Percentiles rank a stretch among this genome's conserved stretches.
phyloP scores from a whole-genome alignment of 1,140 invertebrate genomes.

The Diachasma alloeum region DNA sequence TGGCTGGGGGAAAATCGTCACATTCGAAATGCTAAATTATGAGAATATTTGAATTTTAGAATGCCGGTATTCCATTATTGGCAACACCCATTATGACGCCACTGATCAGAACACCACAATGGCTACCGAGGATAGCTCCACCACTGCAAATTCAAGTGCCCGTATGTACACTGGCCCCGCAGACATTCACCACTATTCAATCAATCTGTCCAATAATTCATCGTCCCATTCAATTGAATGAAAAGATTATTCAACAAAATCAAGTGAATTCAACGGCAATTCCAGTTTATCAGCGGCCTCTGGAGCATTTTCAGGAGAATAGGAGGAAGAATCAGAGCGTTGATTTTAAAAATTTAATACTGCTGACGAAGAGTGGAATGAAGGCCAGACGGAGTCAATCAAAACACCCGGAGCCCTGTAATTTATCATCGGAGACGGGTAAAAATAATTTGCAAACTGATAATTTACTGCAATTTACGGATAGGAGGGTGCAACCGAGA shows the following conservation, averaged over 20 bases:
- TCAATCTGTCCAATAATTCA: conserved; percentile 45
- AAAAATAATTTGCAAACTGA: conserved; percentile 42
- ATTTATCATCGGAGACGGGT: conserved; percentile 41
- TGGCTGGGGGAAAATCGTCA: too few species aligned
- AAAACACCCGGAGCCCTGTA: conserved; percentile 46
- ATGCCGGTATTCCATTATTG: conserved; percentile 47
- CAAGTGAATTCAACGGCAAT: conserved; percentile 35
- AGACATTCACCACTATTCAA: conserved; percentile 39
- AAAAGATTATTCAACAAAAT: conserved; percentile 23
- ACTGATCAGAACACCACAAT: conserved; percentile 48
- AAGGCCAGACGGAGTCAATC: conserved; percentile 49
- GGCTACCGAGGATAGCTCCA: conserved; percentile 46
- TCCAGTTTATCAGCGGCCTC: conserved; percentile 54
- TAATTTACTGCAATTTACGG: conserved; percentile 48
- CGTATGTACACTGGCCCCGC: conserved; percentile 32
- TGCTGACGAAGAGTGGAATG: conserved; percentile 58
- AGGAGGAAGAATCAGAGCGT: conserved; percentile 50
- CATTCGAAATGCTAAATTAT: too few species aligned
- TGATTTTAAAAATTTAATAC: conserved; percentile 59
- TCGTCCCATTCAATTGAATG: conserved; percentile 42
- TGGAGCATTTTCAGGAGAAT: conserved; percentile 49
- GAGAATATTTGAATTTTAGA: conserved; percentile 40
- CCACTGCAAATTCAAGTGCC: conserved; percentile 48
- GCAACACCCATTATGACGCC: conserved; percentile 42
- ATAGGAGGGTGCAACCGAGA: conserved; percentile 41